Evolutionary conservation across 1,140 invertebrate genomes (phyloP).

Genomic region (Phthorimaea operculella): DNA sequence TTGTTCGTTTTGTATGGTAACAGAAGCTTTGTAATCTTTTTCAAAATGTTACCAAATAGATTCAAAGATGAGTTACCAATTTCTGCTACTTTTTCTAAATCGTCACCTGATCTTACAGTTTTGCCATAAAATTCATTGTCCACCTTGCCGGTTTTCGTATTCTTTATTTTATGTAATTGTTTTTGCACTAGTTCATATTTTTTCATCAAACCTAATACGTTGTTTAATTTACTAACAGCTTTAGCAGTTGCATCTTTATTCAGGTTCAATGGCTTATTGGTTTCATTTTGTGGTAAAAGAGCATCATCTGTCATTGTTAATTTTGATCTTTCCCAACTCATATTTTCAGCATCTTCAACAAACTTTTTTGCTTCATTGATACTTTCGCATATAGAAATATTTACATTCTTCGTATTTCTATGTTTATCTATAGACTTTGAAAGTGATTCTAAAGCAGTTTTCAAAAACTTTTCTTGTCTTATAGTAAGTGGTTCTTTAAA

Average conservation of each 20-base stretch:
- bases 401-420: constrained; percentile 33
- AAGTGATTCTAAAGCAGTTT: constrained; percentile 47
- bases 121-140: not conserved
- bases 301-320: not conserved
- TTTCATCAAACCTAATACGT: constrained; percentile 39
- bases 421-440: constrained; percentile 37
- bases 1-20: constrained; percentile 29
- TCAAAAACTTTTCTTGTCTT: constrained; percentile 51
- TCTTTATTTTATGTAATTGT: constrained; percentile 18
- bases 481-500: constrained; percentile 55
- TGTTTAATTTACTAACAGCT: constrained; percentile 35
- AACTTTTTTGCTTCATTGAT: constrained; percentile 21
- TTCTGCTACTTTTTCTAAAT: constrained; percentile 9
- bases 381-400: constrained; percentile 39
- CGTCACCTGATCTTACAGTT: too few species aligned
- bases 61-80: constrained; percentile 25
- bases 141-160: not conserved
- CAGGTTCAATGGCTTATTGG: too few species aligned
- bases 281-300: too few species aligned
- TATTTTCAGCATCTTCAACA: not conserved
- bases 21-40: constrained; percentile 40
- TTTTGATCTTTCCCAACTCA: not conserved
- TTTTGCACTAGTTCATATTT: constrained; percentile 42
- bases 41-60: constrained; percentile 41
- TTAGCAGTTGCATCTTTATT: constrained; percentile 14